A percentile compares a stretch with the other conserved stretches of the same genome.
Evolutionary conservation across 2,888 invertebrate species (phyloP).

Genomic region (Drosophila aldrichi): DNA sequence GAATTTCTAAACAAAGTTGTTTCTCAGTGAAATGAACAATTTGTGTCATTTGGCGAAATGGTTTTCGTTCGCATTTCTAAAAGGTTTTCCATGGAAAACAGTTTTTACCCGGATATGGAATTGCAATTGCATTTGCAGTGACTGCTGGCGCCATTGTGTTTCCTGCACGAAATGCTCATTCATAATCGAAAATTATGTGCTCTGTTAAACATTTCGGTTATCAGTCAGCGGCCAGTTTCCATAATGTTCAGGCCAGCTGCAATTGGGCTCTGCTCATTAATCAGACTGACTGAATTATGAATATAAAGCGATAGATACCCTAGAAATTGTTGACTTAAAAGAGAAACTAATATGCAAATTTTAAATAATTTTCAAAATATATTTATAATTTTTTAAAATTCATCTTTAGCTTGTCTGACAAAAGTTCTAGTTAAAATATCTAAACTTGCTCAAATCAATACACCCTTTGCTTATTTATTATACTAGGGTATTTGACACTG

Average conservation of each 20-base stretch:
- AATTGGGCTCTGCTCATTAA: conserved; percentile 17
- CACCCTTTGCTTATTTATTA: no score
- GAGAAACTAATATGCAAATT: no score
- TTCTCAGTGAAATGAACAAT: no score
- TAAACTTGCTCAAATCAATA: not conserved
- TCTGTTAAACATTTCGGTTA: conserved; percentile 65
- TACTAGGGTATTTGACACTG: conserved; percentile 40
- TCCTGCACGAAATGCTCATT: conserved; percentile 16
- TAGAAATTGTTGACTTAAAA: not conserved
- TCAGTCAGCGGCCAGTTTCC: conserved; percentile 40
- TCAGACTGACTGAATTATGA: conserved; percentile 19
- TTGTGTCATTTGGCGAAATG: conserved; percentile 1
- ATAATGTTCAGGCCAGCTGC: conserved; percentile 26
- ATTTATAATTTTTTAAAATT: not conserved
- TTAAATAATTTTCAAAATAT: no score
- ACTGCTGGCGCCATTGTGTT: conserved; percentile 22
- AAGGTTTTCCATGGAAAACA: conserved; percentile 3
- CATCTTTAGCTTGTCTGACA: not conserved
- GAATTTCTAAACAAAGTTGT: not conserved
- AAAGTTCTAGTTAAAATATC: not conserved
- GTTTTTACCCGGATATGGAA: conserved; percentile 10
- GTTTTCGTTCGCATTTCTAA: not conserved
- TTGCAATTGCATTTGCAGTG: conserved; percentile 16
- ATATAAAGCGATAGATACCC: conserved; percentile 12
- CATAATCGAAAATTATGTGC: conserved; percentile 57